Evolutionary conservation across 2,113 vertebrate genomes (phyloP), one percentile per base, ranked within the genome.

Genomic region (Labeo catla): DNA sequence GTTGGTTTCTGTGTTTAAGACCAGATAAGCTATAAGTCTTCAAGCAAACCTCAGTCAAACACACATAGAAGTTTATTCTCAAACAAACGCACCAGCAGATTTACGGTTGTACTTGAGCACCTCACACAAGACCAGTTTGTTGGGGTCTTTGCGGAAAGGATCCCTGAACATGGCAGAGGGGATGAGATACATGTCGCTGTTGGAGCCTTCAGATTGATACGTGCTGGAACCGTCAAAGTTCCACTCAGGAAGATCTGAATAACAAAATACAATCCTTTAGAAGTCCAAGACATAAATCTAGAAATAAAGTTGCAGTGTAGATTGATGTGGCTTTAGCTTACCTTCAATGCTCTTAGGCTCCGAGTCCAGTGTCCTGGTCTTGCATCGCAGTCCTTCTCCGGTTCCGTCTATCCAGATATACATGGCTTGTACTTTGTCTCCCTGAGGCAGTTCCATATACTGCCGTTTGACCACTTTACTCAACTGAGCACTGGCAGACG

Each of bases 141-240:
- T 99, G 76, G 98, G 98, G 88, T 99, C 98, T 94, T 96, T 97
- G 80, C 98, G 97, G 89, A 99, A 99, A 21, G 98, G 98, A 90
- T 99, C 98, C 39, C 97, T 95, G 84, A 99, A 99, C 96, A 99
- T 98, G 89, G 98, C 97, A 21, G 95, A 91, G 4, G 98, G 98
- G 10, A 96, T 88, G 76, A 99, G 95, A 91, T 97, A 99, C 98
- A 99, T 99, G 93, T 99, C 98, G 10, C 98, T 99, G 93, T 99
- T 99, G 87, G 98, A 99, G 11, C 98, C 98, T 90, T 99, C 98
- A 0, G 97, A 88, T 89, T 99, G 98, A 90, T 96, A 96, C 2
- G 98, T 99, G 81, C 98, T 99, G 70, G 98, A 99, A 82, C 98
- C 98, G 68, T 99, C 98, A 0, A 99, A 99, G 92, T 99, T 99